phyloP scores from a whole-genome alignment of 92 coral and sea anemone species.

The Porites rus region DNA sequence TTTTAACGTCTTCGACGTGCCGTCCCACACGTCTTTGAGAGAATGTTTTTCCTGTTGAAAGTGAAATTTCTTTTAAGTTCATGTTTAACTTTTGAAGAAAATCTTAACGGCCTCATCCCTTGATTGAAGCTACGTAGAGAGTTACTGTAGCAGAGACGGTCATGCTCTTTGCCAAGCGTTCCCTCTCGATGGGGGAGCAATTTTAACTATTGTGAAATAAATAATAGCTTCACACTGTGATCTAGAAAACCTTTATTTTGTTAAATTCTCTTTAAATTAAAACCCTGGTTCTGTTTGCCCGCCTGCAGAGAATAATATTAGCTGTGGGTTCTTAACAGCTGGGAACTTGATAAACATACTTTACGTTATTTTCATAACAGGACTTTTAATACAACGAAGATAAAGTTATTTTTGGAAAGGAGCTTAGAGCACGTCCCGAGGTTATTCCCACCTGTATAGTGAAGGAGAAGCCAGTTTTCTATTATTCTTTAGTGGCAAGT shows the following conservation, averaged over 20 bases:
- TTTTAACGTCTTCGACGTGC: no score
- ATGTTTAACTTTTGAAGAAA: not conserved
- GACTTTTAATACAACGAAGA: constrained; percentile 7
- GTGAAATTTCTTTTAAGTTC: not conserved
- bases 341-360: constrained; percentile 39
- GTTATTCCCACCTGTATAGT: not conserved
- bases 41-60: no score
- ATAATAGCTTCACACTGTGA: constrained; percentile 9
- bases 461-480: no score
- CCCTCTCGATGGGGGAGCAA: constrained; percentile 35
- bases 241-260: constrained; percentile 17
- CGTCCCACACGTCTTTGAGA: not conserved
- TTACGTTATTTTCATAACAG: constrained; percentile 7
- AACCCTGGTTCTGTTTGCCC: constrained; percentile 28
- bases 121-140: not conserved
- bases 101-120: no score
- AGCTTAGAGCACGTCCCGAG: not conserved
- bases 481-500: no score
- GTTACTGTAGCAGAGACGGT: not conserved
- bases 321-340: constrained; percentile 49
- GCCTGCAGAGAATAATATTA: constrained; percentile 53
- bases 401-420: constrained; percentile 22
- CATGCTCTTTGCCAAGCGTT: not conserved
- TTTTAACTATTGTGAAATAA: constrained; percentile 24
- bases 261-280: constrained; percentile 35